These are phyloP conservation scores for Sminthurides aquaticus DNA, from an alignment of 2,888 invertebrate species.

Conservation along the genomic window DNA sequence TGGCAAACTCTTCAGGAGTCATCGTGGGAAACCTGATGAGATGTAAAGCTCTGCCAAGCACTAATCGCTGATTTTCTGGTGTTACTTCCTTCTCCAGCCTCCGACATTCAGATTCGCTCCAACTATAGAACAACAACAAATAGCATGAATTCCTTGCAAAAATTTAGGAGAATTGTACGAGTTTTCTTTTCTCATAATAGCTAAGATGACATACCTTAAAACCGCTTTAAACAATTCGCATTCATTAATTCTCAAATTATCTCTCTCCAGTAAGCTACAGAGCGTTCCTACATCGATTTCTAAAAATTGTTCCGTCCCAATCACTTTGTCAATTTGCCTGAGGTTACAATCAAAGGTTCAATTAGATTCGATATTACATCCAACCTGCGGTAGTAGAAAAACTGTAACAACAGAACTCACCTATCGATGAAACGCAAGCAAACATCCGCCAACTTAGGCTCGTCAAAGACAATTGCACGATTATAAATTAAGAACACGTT, in stretches of 20 bases:
- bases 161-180: not conserved
- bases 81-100: constrained; percentile 59
- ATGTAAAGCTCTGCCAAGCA: constrained; percentile 62
- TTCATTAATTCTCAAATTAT: constrained; percentile 70
- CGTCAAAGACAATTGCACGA: constrained; percentile 71
- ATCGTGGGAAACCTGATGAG: constrained; percentile 74
- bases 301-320: constrained; percentile 70
- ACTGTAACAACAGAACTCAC: constrained; percentile 15
- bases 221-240: constrained; percentile 69
- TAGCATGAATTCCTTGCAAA: not conserved
- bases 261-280: constrained; percentile 66
- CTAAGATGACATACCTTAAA: constrained; percentile 48
- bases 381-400: too few relatives aligned
- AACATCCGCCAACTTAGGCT: constrained; percentile 68
- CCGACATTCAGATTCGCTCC: constrained; percentile 67
- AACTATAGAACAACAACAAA: constrained; percentile 48
- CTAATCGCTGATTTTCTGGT: constrained; percentile 61
- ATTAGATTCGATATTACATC: too few relatives aligned
- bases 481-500: constrained; percentile 76
- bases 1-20: constrained; percentile 77
- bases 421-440: constrained; percentile 75
- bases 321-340: constrained; percentile 51
- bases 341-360: not conserved
- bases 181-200: not conserved
- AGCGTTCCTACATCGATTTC: constrained; percentile 75